Evolutionary conservation across 1,140 invertebrate genomes (phyloP), one percentile per base, ranked within the genome.

Genomic region (Drosophila asahinai): DNA sequence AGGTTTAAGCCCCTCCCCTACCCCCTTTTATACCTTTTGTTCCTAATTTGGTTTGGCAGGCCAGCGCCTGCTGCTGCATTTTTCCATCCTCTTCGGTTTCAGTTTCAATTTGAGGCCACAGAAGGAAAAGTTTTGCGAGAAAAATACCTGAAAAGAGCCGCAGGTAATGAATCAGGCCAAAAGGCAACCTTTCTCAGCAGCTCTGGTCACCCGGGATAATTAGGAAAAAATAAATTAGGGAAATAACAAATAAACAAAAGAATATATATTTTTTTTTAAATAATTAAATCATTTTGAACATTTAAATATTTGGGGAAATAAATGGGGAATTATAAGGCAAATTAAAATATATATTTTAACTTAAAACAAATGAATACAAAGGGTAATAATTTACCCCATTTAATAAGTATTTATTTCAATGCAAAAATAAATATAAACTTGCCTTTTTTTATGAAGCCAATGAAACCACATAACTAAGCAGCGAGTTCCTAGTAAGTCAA

Each of bases 61-160:
- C 15, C 40, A 19, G n/a, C 3, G 19, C 40, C 40, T 14, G 27
- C 5, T 30, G 27, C 52, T 48, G 42, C 1, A 22, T 54, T 22
- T 33, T 40, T 11, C 19, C 19, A 36, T 30, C 5, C 15, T 2
- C 27, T 19, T 52, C 8, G 15, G 25, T 33, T 36, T 70, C 22
- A 30, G 25, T 40, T 64, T 33, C 25, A 45, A 38, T 70, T 71
- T 72, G 11, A 40, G 63, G 40, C 40, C 38, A 30, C 30, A 22
- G 59, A 49, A 47, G 11, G 36, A 49, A 49, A 45, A 65, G 45
- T 64, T 45, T 64, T 30, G 22, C 57, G 42, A n/a, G 42, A 25
- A 27, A 73, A 73, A 73, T 68, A 72, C 52, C 17, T 54, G 25
- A 36, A 51, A 42, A 59, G 60, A 59, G 60, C 52, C 9, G 27